Evolutionary conservation across 2,797 vertebrate genomes (phyloP), one percentile per base, ranked within the genome.

Genomic region (Lepus oiostolus): DNA sequence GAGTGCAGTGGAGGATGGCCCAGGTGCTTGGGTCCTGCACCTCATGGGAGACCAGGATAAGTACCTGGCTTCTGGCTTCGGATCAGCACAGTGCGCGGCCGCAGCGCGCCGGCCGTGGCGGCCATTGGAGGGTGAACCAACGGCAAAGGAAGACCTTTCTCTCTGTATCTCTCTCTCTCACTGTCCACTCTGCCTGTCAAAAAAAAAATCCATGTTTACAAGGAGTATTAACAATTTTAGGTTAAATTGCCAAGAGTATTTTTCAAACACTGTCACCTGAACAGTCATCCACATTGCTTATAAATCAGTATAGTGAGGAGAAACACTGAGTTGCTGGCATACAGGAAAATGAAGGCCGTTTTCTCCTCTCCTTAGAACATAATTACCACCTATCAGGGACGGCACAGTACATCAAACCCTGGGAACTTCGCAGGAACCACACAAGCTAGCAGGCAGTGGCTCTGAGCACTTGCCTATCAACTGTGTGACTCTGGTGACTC

Each of bases 231-330:
- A 19, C 50, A 42, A 67, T 2, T 75, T 16, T 38, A n/a, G 24
- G 13, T 88, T 93, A 93, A 93, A 54, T 5, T 89, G 67, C 54
- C 42, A 42, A 32, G 54, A 75, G 21, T 71, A 83, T 82, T 88
- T 91, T 68, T 72, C 77, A 90, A 65, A 54, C 24, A 88, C 2
- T 17, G 68, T 35, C 47, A 52, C 47, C 47, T 74, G 90, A 79
- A 94, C 77, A 85, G 2, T 74, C 62, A 76, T 35, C 58, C 76
- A 82, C 92, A 75, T 2, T 38, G 68, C 67, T 32, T 80, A 76
- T 30, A 60, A 30, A 81, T 70, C 58, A 75, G 8, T 63, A 7
- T 60, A 50, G 38, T 30, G 83, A 10, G n/a, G 68, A 75, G 82
- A 58, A 83, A 76, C 2, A 38, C 24, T 24, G 63, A 35, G 21